Evolutionary conservation across 1,140 invertebrate genomes (phyloP).

Genomic region (Elymnias hypermnestra): DNA sequence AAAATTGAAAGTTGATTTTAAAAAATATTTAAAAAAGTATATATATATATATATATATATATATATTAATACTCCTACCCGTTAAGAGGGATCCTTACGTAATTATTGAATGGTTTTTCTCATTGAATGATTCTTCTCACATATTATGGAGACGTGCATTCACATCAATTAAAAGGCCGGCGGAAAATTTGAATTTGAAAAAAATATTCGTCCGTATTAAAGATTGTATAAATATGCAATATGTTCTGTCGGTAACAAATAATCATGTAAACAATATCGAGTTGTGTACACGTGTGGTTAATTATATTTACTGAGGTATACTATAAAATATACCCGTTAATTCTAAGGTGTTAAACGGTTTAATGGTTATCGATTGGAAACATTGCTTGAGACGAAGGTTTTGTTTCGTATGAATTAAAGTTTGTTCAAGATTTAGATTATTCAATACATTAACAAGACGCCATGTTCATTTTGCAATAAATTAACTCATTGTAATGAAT

Average conservation of each 20-base stretch:
- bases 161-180: too few relatives aligned
- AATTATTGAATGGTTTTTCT: too few relatives aligned
- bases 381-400: slow-evolving; percentile 1
- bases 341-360: slow-evolving; percentile 1
- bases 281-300: background rate
- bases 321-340: background rate
- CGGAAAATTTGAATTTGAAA: too few relatives aligned
- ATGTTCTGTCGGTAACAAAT: background rate
- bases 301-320: background rate
- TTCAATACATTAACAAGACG: slow-evolving; percentile 24
- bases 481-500: background rate
- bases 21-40: too few relatives aligned
- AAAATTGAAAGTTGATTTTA: too few relatives aligned
- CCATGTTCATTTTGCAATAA: background rate
- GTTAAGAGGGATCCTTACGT: too few relatives aligned
- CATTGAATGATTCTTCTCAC: too few relatives aligned
- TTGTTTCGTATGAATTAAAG: too few relatives aligned
- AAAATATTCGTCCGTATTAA: too few relatives aligned
- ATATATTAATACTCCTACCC: too few relatives aligned
- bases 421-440: background rate
- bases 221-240: background rate
- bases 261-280: background rate
- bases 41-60: too few relatives aligned
- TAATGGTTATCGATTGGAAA: slow-evolving; percentile 1
- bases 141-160: too few relatives aligned